These are phyloP conservation scores for Bucco capensis DNA, from an alignment of 2,113 vertebrate species.

Conservation along the genomic window DNA sequence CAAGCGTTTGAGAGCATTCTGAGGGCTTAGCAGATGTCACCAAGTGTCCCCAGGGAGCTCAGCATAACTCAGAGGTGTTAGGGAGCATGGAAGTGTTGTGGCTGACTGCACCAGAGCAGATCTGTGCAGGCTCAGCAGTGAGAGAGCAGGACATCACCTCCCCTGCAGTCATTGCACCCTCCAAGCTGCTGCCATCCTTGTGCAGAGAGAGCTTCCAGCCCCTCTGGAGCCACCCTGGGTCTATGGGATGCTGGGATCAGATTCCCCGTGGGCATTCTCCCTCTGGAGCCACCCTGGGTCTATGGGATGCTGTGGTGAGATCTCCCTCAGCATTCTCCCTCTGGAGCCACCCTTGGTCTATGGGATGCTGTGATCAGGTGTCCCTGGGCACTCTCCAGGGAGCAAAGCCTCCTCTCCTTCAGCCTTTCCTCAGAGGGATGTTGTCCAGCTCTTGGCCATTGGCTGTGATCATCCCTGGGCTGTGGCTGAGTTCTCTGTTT, in stretches of 20 bases:
- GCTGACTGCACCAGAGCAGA: not conserved
- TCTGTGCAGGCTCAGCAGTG: not conserved
- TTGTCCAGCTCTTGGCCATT: not conserved
- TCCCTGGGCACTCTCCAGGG: not conserved
- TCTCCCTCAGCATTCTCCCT: not conserved
- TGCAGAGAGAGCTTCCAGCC: not conserved
- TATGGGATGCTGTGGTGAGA: not conserved
- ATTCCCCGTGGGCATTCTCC: no score
- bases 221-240: no score
- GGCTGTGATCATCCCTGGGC: no score
- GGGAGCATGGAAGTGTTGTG: not conserved
- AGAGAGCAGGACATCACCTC: not conserved
- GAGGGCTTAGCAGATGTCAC: not conserved
- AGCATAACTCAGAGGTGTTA: no score
- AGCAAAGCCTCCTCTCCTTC: no score
- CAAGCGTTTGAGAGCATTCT: not conserved
- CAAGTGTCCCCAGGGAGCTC: not conserved
- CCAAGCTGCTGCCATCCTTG: no score
- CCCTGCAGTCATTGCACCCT: not conserved
- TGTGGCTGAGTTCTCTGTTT: not conserved
- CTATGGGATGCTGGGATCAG: no score
- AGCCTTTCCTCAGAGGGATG: not conserved
- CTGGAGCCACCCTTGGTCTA: no score
- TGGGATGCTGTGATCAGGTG: no score
- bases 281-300: no score